A percentile compares a stretch with the other conserved stretches of the same genome.
Evolutionary conservation across 1,140 invertebrate genomes (phyloP).

Genomic region (Dufourea novaeangliae): DNA sequence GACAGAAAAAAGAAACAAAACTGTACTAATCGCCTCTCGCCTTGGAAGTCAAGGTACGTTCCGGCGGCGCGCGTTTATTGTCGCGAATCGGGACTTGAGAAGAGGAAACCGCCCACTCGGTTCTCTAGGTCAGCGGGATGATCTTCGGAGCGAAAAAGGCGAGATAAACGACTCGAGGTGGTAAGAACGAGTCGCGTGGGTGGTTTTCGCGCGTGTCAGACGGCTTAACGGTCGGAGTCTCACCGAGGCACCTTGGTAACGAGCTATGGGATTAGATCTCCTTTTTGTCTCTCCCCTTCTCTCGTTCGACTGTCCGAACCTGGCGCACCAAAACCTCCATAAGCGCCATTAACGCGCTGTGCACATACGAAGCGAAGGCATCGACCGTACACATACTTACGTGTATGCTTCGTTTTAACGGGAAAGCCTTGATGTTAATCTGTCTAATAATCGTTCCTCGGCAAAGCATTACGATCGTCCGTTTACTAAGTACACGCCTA

Average conservation of each 20-base stretch:
- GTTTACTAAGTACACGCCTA: constrained; percentile 28
- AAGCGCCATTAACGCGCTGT: not conserved
- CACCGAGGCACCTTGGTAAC: constrained; percentile 1
- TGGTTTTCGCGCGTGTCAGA: constrained; percentile 31
- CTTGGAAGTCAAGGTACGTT: too few species aligned
- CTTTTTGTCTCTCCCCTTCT: not conserved
- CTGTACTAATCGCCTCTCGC: too few species aligned
- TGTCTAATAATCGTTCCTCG: constrained; percentile 35
- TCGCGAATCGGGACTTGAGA: constrained; percentile 28
- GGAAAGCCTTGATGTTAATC: constrained; percentile 38
- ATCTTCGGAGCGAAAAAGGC: constrained; percentile 63
- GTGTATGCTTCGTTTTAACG: not conserved
- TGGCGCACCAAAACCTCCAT: not conserved
- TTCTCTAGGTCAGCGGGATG: constrained; percentile 61
- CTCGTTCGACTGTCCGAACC: not conserved
- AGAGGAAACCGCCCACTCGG: constrained; percentile 37
- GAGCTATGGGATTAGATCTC: constrained; percentile 37
- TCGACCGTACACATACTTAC: not conserved
- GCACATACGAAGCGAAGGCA: not conserved
- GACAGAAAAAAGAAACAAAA: too few species aligned
- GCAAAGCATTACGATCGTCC: not conserved
- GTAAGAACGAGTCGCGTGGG: constrained; percentile 59
- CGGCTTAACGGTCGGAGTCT: constrained; percentile 35
- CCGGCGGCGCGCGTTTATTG: constrained; percentile 43
- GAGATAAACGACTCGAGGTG: constrained; percentile 48